Evolutionary conservation across 2,113 vertebrate genomes (phyloP).

Genomic region (Origma solitaria): DNA sequence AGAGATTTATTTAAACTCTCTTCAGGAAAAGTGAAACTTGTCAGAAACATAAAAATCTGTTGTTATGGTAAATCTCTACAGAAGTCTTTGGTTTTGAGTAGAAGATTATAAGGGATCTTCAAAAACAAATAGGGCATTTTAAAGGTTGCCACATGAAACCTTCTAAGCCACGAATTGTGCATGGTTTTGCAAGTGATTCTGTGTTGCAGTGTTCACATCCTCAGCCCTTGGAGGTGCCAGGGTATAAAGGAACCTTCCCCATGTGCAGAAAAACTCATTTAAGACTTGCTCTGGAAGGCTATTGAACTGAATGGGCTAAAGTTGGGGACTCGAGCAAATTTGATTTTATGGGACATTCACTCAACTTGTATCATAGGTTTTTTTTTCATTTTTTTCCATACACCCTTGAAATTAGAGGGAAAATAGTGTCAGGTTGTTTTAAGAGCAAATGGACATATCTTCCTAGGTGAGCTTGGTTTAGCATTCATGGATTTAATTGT

Average conservation of each 20-base stretch:
- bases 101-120: background rate
- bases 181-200: background rate
- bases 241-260: background rate
- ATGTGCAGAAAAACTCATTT: rapidly evolving
- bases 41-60: background rate
- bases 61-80: background rate
- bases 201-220: background rate
- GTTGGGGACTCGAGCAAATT: background rate
- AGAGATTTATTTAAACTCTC: slow-evolving; percentile 7
- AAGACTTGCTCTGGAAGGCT: background rate
- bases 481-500: background rate
- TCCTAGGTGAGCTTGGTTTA: background rate
- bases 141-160: background rate
- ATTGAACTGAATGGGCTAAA: background rate
- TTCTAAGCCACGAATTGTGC: background rate
- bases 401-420: background rate
- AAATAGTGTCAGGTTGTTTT: background rate
- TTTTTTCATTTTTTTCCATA: background rate
- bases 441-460: background rate
- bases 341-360: background rate
- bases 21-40: slow-evolving; percentile 4
- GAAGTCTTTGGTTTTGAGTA: background rate
- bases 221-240: background rate
- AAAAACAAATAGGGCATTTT: background rate
- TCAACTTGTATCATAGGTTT: background rate